Evolutionary conservation across 1,140 invertebrate genomes (phyloP).

Genomic region (Gyrodactylus bullatarudis): DNA sequence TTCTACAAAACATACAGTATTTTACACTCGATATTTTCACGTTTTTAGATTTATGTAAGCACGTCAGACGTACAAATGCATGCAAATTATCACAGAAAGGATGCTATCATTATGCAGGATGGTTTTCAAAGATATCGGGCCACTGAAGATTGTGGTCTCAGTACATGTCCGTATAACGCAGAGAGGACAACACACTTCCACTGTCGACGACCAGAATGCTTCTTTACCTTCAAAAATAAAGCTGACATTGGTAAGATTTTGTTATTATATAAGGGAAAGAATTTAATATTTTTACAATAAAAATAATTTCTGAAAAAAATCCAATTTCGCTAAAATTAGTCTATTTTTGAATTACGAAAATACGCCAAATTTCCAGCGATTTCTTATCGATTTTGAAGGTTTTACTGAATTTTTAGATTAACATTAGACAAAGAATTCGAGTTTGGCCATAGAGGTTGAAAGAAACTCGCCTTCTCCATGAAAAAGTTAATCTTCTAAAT

Average conservation of each 20-base stretch:
- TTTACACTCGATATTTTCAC: no score
- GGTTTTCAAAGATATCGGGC: conserved; percentile 62
- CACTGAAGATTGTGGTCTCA: conserved; percentile 52
- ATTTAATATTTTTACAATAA: no score
- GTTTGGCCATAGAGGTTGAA: no score
- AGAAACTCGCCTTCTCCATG: no score
- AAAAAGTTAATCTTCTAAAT: no score
- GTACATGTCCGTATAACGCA: conserved; percentile 57
- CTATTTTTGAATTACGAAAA: no score
- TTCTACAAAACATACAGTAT: no score
- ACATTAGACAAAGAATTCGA: no score
- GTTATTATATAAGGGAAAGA: conserved; percentile 4
- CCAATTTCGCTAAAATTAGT: no score
- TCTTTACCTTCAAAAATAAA: conserved; percentile 89
- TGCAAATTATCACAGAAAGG: conserved; percentile 83
- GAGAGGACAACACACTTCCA: conserved; percentile 89
- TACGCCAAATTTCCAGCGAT: no score
- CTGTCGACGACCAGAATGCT: conserved; percentile 50
- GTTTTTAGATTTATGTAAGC: conserved; percentile 38
- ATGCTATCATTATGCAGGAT: conserved; percentile 78
- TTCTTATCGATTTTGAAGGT: not conserved
- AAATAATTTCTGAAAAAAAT: no score
- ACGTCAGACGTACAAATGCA: conserved; percentile 98
- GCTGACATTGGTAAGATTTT: conserved; percentile 66
- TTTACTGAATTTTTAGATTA: no score